Base-by-base conservation (phyloP, 2,797 vertebrate genomes). In the Molossus molossus region DNA sequence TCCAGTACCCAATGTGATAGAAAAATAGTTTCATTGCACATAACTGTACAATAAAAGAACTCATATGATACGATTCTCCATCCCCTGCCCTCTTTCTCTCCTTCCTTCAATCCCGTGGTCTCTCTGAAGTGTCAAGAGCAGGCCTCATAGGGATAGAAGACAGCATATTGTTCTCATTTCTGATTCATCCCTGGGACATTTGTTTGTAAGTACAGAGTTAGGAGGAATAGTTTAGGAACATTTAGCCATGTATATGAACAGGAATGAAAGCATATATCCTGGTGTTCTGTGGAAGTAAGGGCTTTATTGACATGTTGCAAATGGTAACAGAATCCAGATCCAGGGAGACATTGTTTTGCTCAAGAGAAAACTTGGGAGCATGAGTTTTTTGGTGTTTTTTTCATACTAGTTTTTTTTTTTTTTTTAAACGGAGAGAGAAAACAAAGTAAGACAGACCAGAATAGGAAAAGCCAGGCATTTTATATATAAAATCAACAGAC, bases 201-300 rank as follows among this genome's bases (percentile, higher is more conserved):
- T 81, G 48, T 94, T 96, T 91, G 21, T 73, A 72, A 97, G 67
- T 84, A 69, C 67, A 91, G 60, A 70, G 15, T 86, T 65, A 20
- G 48, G 40, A 23, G 29, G 27, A 90, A 72, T 81, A 97, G 90
- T 82, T 37, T 0, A 0, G 0, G 0, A 57, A 21, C 81, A n/a
- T 75, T 29, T 82, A 96, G 53, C 6, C n/a, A 45, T 0, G 40
- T 57, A 76, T 70, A 67, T 21, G 83, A 94, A 65, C 48, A 90
- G 23, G 50, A 80, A 11, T 3, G 13, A 72, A 45, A 67, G 33
- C 13, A 2, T 27, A 27, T 72, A 12, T 91, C 53, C 21, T 3
- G 2, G 14, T 29, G 23, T 55, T 23, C 58, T 72, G 2, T 48
- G 37, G 29, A 88, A 73, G 75, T 14, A 13, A 87, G 65, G 45